Conservation (phyloP, 2,113 vertebrate species). For the Lonchura striata region DNA sequence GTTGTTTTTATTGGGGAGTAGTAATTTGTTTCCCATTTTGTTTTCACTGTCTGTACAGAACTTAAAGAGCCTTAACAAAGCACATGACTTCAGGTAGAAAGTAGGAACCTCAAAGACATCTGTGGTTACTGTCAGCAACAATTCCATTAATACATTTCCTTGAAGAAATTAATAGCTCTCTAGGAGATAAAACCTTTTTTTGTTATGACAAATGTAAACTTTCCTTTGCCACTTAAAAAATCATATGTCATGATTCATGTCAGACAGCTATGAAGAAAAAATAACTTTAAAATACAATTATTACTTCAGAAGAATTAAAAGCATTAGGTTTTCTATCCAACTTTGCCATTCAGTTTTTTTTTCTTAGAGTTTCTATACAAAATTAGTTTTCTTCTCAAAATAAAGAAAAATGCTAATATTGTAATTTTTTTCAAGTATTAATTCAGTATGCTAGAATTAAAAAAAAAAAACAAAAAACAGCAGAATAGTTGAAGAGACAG, state of each 20-base stretch:
- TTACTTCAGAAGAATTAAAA: slow-evolving; percentile 30
- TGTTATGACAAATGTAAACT: background rate
- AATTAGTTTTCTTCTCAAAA: background rate
- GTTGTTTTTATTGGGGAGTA: fast-evolving
- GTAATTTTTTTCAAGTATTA: background rate
- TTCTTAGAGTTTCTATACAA: background rate
- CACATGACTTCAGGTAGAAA: background rate
- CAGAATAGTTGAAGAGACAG: background rate
- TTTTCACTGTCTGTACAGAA: background rate
- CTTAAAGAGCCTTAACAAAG: background rate
- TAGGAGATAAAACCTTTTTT: background rate
- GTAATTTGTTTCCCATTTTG: background rate
- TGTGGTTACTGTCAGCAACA: background rate
- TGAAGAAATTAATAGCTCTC: background rate
- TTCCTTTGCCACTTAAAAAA: background rate
- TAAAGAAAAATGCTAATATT: background rate
- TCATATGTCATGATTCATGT: background rate
- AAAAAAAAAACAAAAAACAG: background rate
- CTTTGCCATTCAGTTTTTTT: slow-evolving; percentile 3
- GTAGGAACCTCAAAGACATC: background rate
- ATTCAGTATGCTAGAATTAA: background rate
- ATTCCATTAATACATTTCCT: background rate
- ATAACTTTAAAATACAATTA: slow-evolving; percentile 24
- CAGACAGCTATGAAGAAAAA: background rate
- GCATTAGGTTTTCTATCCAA: slow-evolving; percentile 4